Percentiles rank a stretch among this genome's conserved stretches.
These are phyloP conservation scores for Drosophila nasuta DNA, from an alignment of 1,140 invertebrate genomes.

Conservation along the genomic window DNA sequence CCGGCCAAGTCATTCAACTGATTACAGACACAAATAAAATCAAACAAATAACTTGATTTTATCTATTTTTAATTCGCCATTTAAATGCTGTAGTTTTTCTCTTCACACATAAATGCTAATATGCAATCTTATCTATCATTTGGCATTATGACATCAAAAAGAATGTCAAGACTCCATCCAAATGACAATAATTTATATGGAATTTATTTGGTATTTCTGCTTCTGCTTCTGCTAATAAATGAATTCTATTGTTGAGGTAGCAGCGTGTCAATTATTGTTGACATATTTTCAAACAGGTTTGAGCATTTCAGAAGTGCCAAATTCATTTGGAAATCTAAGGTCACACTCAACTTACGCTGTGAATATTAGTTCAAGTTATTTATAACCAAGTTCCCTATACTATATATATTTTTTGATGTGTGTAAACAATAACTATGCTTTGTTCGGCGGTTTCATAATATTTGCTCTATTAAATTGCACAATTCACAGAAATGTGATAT, in stretches of 20 bases:
- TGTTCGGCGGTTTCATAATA: constrained; percentile 16
- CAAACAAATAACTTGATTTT: constrained; percentile 43
- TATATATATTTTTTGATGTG: background rate
- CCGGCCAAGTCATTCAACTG: constrained; percentile 19
- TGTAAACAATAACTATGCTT: constrained; percentile 13
- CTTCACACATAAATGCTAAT: constrained; percentile 14
- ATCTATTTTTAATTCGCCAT: constrained; percentile 48
- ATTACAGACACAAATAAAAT: constrained; percentile 25
- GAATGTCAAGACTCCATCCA: background rate
- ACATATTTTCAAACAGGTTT: constrained; percentile 8
- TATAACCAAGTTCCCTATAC: background rate
- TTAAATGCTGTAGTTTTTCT: constrained; percentile 29
- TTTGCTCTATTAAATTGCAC: constrained; percentile 37
- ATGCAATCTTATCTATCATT: constrained; percentile 30
- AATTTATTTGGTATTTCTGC: constrained; percentile 3
- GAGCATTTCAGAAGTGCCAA: background rate
- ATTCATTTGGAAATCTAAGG: background rate
- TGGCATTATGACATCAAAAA: constrained; percentile 20
- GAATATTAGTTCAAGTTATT: constrained; percentile 12
- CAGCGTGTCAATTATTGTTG: constrained; percentile 7
- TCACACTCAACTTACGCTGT: background rate
- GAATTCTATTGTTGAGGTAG: constrained; percentile 42
- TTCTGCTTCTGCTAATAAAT: constrained; percentile 26
- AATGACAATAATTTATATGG: constrained; percentile 5
- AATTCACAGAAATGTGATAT: constrained; percentile 52